Conservation (phyloP, 2,888 invertebrate genomes). For the Steinernema scapterisci region DNA sequence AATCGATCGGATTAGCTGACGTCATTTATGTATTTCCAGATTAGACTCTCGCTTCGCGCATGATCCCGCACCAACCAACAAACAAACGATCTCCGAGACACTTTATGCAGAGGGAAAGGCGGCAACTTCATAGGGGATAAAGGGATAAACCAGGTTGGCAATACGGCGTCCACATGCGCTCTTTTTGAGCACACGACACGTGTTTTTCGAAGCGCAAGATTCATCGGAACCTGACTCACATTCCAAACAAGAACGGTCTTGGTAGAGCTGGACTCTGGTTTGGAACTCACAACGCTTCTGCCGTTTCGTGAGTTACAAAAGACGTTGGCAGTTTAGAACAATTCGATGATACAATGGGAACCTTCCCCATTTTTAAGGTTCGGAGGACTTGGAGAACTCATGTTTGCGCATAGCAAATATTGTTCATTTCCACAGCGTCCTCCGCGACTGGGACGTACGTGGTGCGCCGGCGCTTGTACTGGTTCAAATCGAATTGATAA, state of each 20-base stretch:
- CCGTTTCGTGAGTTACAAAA: background rate
- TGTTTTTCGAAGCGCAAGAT: background rate
- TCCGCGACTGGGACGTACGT: background rate
- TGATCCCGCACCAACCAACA: conserved; percentile 10
- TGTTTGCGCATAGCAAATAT: conserved; percentile 22
- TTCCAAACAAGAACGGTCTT: background rate
- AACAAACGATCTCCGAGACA: background rate
- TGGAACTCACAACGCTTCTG: background rate
- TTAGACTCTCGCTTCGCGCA: conserved; percentile 20
- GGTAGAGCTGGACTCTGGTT: background rate
- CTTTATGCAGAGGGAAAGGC: background rate
- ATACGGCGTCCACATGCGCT: no score
- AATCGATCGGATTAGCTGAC: conserved; percentile 32
- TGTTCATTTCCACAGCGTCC: conserved; percentile 4
- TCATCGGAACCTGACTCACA: conserved; percentile 6
- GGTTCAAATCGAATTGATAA: background rate
- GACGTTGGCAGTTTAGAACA: background rate
- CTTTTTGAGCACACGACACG: no score
- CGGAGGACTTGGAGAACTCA: background rate
- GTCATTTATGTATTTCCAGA: conserved; percentile 26
- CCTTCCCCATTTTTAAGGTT: background rate
- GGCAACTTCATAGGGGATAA: background rate
- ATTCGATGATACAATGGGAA: background rate
- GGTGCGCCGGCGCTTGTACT: background rate
- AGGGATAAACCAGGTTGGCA: background rate